These are phyloP conservation scores for Oreochromis aureus DNA, from an alignment of 2,113 vertebrate genomes.

Conservation along the genomic window DNA sequence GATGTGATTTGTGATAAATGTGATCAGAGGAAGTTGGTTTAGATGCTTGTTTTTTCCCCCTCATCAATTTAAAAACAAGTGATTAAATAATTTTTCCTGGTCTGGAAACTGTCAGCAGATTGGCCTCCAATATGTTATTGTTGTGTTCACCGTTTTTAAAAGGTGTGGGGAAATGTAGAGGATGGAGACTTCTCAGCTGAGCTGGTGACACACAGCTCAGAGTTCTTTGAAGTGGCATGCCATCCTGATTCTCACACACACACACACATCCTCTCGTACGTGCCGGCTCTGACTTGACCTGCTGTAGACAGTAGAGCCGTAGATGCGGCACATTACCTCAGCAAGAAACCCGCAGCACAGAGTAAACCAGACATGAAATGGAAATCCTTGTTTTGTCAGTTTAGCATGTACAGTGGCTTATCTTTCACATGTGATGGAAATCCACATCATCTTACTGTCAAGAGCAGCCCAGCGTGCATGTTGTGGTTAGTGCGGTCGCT, in stretches of 20 bases:
- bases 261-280: neutral
- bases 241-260: neutral
- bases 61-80: neutral
- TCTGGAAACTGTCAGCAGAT: neutral
- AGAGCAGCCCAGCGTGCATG: neutral
- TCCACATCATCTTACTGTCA: neutral
- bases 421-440: conserved; percentile 16
- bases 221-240: conserved; percentile 32
- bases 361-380: neutral
- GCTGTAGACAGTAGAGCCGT: neutral
- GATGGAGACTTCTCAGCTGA: neutral
- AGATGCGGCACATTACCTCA: neutral
- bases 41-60: neutral
- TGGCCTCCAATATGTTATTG: neutral
- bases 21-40: neutral
- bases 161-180: neutral
- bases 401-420: neutral
- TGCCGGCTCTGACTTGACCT: neutral
- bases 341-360: neutral
- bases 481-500: neutral
- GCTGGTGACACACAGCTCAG: neutral
- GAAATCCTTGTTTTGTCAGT: neutral
- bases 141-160: neutral
- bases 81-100: neutral
- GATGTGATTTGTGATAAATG: neutral